Evolutionary conservation across 2,888 invertebrate species (phyloP).

Genomic region (Xestia sexstrigata): DNA sequence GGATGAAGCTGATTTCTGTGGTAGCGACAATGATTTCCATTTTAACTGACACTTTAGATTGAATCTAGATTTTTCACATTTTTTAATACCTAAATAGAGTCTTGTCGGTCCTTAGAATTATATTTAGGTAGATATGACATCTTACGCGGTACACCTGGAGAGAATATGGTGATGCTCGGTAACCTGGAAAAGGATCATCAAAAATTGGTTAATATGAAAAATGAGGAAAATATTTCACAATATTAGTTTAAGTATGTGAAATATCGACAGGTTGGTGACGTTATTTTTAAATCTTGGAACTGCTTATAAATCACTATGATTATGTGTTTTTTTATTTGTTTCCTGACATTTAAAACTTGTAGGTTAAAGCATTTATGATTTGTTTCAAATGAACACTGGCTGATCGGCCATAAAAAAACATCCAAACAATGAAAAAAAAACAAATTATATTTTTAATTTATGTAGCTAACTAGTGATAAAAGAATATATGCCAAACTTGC

Average conservation of each 20-base stretch:
- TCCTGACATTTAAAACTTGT: slow-evolving; percentile 11
- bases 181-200: not conserved
- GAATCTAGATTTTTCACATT: not conserved
- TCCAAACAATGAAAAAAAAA: no score
- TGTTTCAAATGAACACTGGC: not conserved
- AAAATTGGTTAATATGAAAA: not conserved
- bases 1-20: not conserved
- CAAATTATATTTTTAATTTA: not conserved
- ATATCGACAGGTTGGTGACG: slow-evolving; percentile 23
- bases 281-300: slow-evolving; percentile 16
- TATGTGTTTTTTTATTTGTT: not conserved
- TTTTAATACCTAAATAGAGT: not conserved
- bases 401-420: no score
- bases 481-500: not conserved
- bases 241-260: slow-evolving; percentile 1
- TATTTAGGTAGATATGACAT: not conserved
- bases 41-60: not conserved
- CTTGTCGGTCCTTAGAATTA: not conserved
- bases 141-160: not conserved
- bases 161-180: not conserved
- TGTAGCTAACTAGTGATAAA: not conserved
- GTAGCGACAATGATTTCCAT: not conserved
- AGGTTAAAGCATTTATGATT: not conserved
- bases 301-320: slow-evolving; percentile 5
- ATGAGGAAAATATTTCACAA: slow-evolving; percentile 25